Conservation (phyloP, 2,888 invertebrate species). For the Andrena bicolor region DNA sequence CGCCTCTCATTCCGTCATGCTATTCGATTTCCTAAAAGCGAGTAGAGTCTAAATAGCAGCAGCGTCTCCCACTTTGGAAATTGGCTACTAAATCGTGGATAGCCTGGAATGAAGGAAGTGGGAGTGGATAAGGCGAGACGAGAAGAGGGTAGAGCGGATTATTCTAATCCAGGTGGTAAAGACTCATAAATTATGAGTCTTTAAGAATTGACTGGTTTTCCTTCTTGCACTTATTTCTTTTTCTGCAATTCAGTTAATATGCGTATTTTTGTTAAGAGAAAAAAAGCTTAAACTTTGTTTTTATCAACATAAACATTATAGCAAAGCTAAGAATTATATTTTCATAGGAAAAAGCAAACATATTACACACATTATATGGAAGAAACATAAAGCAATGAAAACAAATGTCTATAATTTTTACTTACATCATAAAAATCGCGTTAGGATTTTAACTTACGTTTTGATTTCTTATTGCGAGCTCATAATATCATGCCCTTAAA, state of each 20-base stretch:
- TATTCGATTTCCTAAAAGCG: conserved; percentile 74
- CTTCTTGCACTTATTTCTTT: conserved; percentile 25
- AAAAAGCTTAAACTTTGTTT: no score
- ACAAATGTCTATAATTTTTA: no score
- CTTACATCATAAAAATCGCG: no score
- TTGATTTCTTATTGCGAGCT: no score
- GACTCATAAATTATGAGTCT: conserved; percentile 78
- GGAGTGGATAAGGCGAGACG: conserved; percentile 3
- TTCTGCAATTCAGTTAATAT: not conserved
- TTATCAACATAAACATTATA: no score
- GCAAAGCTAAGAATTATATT: no score
- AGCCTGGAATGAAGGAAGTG: conserved; percentile 20
- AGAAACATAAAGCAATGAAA: no score
- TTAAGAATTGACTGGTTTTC: conserved; percentile 63
- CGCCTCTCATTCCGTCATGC: conserved; percentile 63
- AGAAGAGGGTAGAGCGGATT: conserved; percentile 61
- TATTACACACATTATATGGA: no score
- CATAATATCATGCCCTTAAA: no score
- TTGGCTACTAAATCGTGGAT: conserved; percentile 81
- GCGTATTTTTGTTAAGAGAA: no score
- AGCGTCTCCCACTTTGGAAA: conserved; percentile 82
- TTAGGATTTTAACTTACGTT: no score
- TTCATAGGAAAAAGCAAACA: no score
- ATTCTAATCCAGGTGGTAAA: conserved; percentile 78
- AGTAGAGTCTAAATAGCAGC: conserved; percentile 76